Conservation (phyloP, 2,797 vertebrate species). For the Nyctibius grandis region DNA sequence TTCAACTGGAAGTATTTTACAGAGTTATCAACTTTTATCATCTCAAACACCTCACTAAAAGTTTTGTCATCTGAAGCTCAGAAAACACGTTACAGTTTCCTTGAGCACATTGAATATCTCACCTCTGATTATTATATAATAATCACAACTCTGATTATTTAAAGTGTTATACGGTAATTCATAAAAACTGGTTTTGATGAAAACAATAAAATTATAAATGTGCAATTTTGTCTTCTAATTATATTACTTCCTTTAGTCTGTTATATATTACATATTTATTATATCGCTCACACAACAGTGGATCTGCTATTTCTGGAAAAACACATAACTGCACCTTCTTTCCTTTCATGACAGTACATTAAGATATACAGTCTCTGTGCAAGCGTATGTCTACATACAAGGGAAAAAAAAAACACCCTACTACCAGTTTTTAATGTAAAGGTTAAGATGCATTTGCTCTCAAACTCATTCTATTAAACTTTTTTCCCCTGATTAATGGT, state of each 20-base stretch:
- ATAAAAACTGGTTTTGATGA: neutral
- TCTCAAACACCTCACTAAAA: neutral
- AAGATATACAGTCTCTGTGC: neutral
- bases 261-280: neutral
- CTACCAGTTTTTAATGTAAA: neutral
- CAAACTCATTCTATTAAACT: neutral
- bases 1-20: neutral
- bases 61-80: neutral
- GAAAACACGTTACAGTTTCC: neutral
- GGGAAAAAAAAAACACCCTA: neutral
- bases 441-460: conserved; percentile 23
- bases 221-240: neutral
- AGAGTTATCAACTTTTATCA: neutral
- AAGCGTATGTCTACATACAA: neutral
- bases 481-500: conserved; percentile 1
- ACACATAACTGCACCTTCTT: neutral
- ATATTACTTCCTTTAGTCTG: neutral
- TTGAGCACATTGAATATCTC: neutral
- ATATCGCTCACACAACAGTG: neutral
- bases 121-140: too few relatives aligned
- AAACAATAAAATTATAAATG: neutral
- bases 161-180: neutral
- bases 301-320: neutral
- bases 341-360: neutral
- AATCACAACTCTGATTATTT: too few relatives aligned